Evolutionary conservation across 2,113 vertebrate genomes (phyloP).

Genomic region (Pteruthius melanotis): DNA sequence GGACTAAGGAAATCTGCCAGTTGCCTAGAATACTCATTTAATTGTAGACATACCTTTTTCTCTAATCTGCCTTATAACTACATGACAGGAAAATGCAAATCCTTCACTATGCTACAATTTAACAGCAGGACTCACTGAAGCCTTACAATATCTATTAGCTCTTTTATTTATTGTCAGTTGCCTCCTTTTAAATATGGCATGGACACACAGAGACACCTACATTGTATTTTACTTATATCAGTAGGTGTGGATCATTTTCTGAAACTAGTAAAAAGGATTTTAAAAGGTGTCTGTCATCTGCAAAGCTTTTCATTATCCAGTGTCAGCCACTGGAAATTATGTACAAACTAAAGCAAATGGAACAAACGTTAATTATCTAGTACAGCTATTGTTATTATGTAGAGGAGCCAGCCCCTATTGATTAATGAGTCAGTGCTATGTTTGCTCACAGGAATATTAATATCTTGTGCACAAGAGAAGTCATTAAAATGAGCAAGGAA

Average conservation of each 20-base stretch:
- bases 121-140: slow-evolving; percentile 36
- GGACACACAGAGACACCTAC: not conserved
- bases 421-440: slow-evolving; percentile 83
- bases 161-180: slow-evolving; percentile 62
- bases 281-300: slow-evolving; percentile 43
- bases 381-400: slow-evolving; percentile 57
- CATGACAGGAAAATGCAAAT: slow-evolving; percentile 49
- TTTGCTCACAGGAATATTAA: slow-evolving; percentile 87
- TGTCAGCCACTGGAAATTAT: slow-evolving; percentile 75
- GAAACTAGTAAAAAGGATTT: slow-evolving; percentile 40
- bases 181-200: slow-evolving; percentile 54
- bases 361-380: slow-evolving; percentile 82
- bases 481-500: slow-evolving; percentile 82
- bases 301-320: slow-evolving; percentile 49
- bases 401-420: slow-evolving; percentile 80
- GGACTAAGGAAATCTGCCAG: not conserved
- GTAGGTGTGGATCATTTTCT: slow-evolving; percentile 15
- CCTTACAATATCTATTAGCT: slow-evolving; percentile 48
- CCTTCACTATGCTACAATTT: slow-evolving; percentile 8
- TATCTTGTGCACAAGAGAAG: slow-evolving; percentile 77
- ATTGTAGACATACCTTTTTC: slow-evolving; percentile 13
- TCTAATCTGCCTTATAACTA: slow-evolving; percentile 11
- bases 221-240: not conserved
- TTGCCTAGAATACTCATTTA: not conserved
- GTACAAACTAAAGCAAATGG: slow-evolving; percentile 75